Evolutionary conservation across 2,888 invertebrate species (phyloP).

Genomic region (Limnephilus lunatus): DNA sequence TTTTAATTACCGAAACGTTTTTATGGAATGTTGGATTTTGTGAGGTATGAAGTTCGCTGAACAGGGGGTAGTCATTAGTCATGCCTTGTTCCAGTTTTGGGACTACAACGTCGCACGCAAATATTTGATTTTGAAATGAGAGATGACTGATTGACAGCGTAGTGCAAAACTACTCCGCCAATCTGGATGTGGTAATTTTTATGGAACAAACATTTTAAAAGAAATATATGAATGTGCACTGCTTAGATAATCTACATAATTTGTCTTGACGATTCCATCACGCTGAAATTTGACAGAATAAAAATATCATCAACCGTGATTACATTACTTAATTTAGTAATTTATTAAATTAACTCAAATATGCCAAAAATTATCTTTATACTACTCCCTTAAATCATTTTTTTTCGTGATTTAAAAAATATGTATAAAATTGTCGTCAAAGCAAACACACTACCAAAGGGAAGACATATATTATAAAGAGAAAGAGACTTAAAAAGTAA

Average conservation of each 20-base stretch:
- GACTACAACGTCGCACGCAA: no score
- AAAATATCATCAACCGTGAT: not conserved
- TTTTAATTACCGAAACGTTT: not conserved
- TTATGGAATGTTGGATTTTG: not conserved
- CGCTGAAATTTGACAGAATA: not conserved
- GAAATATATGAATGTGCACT: no score
- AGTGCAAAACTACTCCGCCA: no score
- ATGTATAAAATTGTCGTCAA: not conserved
- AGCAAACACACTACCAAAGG: not conserved
- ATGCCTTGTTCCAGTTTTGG: no score
- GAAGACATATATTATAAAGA: conserved; percentile 41
- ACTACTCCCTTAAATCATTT: not conserved
- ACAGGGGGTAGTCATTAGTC: no score
- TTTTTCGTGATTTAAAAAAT: not conserved
- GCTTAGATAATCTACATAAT: no score
- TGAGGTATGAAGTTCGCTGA: not conserved
- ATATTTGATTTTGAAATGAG: no score
- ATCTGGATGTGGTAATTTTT: no score
- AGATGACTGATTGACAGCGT: no score
- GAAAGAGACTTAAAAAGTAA: conserved; percentile 57
- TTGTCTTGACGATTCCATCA: not conserved
- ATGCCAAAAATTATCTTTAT: not conserved
- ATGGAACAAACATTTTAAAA: no score
- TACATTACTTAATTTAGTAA: not conserved
- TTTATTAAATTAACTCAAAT: not conserved